Conservation (phyloP, 2,797 vertebrate genomes). For the Sternotherus odoratus region DNA sequence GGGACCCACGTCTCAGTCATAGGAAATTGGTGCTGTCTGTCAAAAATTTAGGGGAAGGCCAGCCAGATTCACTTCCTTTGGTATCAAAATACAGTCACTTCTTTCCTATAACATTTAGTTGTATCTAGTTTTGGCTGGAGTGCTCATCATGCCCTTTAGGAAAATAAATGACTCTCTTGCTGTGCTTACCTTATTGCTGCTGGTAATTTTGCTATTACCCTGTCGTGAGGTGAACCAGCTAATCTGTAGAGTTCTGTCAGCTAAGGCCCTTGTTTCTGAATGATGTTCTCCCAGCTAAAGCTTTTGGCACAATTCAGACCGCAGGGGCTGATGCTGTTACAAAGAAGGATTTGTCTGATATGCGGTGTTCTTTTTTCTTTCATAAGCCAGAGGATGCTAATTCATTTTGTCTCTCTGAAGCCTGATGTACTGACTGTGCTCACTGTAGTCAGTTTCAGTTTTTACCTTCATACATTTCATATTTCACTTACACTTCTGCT, state of each 20-base stretch:
- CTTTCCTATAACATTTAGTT: neutral
- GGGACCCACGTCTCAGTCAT: neutral
- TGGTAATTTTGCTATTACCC: neutral
- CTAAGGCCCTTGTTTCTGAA: neutral
- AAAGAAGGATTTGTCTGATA: conserved; percentile 60
- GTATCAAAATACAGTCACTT: neutral
- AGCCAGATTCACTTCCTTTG: neutral
- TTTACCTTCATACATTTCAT: neutral
- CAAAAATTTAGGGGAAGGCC: neutral
- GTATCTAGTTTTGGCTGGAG: neutral
- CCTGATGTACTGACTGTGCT: conserved; percentile 40
- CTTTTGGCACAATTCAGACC: conserved; percentile 23
- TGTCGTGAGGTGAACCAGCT: neutral
- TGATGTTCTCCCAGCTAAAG: neutral
- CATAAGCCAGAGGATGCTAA: conserved; percentile 29
- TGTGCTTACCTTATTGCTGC: neutral
- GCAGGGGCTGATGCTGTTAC: neutral
- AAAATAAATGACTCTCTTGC: fast-evolving
- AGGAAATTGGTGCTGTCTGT: neutral
- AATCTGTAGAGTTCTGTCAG: neutral
- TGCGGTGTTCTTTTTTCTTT: conserved; percentile 15
- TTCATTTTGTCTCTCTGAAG: conserved; percentile 47
- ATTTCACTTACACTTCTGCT: conserved; percentile 14
- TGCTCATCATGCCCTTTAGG: neutral
- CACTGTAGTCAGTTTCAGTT: conserved; percentile 34